Percentiles rank a stretch among this genome's conserved stretches.
Conservation (phyloP, 2,888 invertebrate species). For the Pollenia griseotomentosa region DNA sequence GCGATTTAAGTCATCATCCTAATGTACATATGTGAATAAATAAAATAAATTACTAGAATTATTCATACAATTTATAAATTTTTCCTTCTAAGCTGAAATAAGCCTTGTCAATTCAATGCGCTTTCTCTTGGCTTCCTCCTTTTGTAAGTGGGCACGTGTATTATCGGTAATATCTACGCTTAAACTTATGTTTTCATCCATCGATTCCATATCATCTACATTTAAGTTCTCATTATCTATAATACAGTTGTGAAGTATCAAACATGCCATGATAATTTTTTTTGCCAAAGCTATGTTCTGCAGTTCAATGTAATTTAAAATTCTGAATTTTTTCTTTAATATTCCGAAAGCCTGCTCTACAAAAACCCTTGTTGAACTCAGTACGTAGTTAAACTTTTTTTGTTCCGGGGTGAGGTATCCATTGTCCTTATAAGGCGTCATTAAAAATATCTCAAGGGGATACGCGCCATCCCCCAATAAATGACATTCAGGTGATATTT, state of each 20-base stretch:
- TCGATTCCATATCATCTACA: neutral
- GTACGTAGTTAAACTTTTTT: neutral
- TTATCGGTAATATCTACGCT: neutral
- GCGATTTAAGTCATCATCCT: too few species aligned
- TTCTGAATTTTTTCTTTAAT: neutral
- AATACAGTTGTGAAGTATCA: neutral
- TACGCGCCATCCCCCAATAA: constrained; percentile 60
- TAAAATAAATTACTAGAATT: too few species aligned
- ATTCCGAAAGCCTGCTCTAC: neutral
- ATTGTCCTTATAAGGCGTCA: neutral
- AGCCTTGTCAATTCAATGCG: neutral
- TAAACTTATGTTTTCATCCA: neutral
- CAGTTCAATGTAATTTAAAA: neutral
- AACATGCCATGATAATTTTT: neutral
- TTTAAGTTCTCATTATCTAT: neutral
- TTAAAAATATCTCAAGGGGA: neutral
- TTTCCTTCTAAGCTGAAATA: neutral
- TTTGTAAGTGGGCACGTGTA: neutral
- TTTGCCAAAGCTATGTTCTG: neutral
- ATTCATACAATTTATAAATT: too few species aligned
- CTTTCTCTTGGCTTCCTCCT: neutral
- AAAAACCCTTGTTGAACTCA: neutral
- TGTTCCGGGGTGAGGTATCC: neutral
- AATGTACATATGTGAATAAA: too few species aligned
- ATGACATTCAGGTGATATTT: constrained; percentile 49